Base-by-base conservation (phyloP, 2,888 invertebrate species). In the Disparrhopalites patrizii region DNA sequence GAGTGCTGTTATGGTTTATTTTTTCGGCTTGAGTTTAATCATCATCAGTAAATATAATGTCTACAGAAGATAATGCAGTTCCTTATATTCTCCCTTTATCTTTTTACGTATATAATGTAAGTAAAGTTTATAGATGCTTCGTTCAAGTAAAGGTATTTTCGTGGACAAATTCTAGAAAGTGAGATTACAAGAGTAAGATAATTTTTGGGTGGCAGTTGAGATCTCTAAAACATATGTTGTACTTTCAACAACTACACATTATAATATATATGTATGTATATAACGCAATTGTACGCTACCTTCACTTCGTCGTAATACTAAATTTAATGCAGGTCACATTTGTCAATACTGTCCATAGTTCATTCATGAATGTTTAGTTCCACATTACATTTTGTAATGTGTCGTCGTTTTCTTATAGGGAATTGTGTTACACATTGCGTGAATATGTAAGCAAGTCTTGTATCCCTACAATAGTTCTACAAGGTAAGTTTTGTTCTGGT, bases 251-350 rank as follows among this genome's bases (percentile, higher is more conserved):
- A n/a, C 38, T 38, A 15, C 4, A 43, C 20, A 43, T 18, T 43
- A 43, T 8, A 47, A 23, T 23, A 47, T 47, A 47, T 47, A 47
- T 1, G 23, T 47, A 36, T 10, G 23, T 43, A 43, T 8, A 43
- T 43, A 18, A n/a, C n/a, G n/a, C 5, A 8, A 18, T 43, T 8
- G 5, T 8, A 8, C 15, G n/a, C 43, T 15, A n/a, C 15, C 15
- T 8, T 4, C 43, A 43, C n/a, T 43, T 43, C 8, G 20, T 43
- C 43, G 23, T 55, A 55, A 33, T 31, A 23, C 31, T 55, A 33
- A 33, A 55, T 30, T 33, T 55, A 33, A 30, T 33, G 55, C 55
- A 55, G 55, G 55, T 55, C 55, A 33, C 55, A 55, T 36, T n/a
- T 55, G 18, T 55, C 20, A 55, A 55, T 55, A 55, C 55, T 55